Evolutionary conservation across 2,888 invertebrate genomes (phyloP), one percentile per base, ranked within the genome.

Genomic region (Apamea monoglypha): DNA sequence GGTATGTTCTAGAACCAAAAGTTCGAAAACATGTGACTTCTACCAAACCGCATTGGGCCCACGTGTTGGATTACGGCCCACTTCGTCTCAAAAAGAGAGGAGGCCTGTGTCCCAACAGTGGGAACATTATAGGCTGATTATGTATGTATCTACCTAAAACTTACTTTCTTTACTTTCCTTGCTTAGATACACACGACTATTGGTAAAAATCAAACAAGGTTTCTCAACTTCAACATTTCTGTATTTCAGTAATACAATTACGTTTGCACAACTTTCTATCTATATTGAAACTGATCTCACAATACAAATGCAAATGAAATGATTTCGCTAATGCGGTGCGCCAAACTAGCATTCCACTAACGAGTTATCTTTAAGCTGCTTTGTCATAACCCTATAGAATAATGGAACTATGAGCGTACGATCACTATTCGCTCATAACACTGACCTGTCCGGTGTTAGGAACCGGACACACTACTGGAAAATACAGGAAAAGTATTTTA

Each of bases 291-390:
- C 64, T 53, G 59, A 78, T 82, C 63, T 71, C 74, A 74, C 79
- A 83, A 72, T 75, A 76, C 85, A 87, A 91, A 88, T 88, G 64
- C 64, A 75, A 87, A 78, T 84, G 77, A 82, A 86, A 87, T 87
- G 50, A 89, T 90, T 88, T 77, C 47, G 71, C 84, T 91, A 87
- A 89, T 88, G 80, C 85, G 82, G 71, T 80, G 82, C 87, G 84
- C 89, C 87, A 90, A 91, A 91, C 90, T 89, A 91, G 90, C 91
- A 93, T 94, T 95, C 91, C 92, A 90, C 90, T 90, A 92, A 89
- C 92, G 93, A 92, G 93, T 93, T 94, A 94, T 94, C 95, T 94
- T 94, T 96, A 96, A 96, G 95, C 96, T 93, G 95, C 95, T 96
- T 96, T 95, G 94, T 94, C 88, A 92, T 92, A 93, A 90, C 86